Evolutionary conservation across 2,888 invertebrate species (phyloP).

Genomic region (Lithophane semibrunnea): DNA sequence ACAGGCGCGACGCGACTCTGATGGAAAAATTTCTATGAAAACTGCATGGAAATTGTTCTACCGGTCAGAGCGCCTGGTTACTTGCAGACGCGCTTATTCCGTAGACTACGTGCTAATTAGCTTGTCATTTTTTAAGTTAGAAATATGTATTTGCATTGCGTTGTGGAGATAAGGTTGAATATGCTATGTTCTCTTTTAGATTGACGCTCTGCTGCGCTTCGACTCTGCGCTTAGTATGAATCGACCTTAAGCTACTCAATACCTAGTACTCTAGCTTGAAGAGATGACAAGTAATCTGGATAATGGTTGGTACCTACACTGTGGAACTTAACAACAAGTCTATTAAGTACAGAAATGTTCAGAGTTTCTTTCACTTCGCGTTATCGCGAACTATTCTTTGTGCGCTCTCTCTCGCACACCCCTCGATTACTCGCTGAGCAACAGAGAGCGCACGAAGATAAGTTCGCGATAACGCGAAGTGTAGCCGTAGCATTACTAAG

Average conservation of each 20-base stretch:
- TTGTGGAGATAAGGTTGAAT: not conserved
- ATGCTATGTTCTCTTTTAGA: not conserved
- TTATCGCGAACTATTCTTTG: too few species aligned
- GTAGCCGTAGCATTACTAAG: not conserved
- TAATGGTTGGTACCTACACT: conserved; percentile 11
- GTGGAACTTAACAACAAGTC: conserved; percentile 26
- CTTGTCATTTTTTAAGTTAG: not conserved
- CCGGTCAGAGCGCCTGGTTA: not conserved
- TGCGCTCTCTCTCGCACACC: too few species aligned
- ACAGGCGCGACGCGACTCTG: too few species aligned
- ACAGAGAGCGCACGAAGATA: too few species aligned
- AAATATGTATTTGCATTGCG: not conserved
- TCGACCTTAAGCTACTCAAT: not conserved
- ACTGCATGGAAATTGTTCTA: too few species aligned
- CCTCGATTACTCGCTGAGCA: too few species aligned
- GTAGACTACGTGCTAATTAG: not conserved
- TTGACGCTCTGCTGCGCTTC: not conserved
- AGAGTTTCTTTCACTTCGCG: conserved; percentile 14
- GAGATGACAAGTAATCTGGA: conserved; percentile 24
- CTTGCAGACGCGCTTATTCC: not conserved
- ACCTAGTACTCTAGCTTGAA: not conserved
- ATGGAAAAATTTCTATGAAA: too few species aligned
- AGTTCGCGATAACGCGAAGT: too few species aligned
- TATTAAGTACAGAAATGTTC: not conserved
- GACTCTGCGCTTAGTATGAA: too few species aligned